These are phyloP conservation scores for Zapus hudsonius DNA, from an alignment of 2,113 vertebrate species.

Conservation along the genomic window DNA sequence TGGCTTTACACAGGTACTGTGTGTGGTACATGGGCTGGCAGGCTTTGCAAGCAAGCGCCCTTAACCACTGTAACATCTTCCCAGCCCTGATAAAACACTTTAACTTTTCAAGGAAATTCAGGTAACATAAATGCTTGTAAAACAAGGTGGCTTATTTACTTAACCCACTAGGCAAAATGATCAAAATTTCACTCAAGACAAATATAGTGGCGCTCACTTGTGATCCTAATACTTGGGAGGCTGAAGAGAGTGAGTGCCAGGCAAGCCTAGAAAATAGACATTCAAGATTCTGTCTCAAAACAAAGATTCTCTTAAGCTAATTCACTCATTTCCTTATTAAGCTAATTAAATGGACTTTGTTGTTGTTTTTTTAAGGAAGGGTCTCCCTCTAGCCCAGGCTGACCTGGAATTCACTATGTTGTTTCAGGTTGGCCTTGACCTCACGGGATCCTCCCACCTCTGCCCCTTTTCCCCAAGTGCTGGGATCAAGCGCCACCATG, in stretches of 20 bases:
- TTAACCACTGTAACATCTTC: too few relatives aligned
- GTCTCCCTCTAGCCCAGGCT: too few relatives aligned
- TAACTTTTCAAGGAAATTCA: constrained; percentile 31
- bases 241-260: not conserved
- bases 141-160: not conserved
- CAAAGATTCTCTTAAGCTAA: not conserved
- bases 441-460: too few relatives aligned
- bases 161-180: not conserved
- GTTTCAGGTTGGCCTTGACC: too few relatives aligned
- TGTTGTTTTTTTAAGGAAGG: too few relatives aligned
- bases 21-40: too few relatives aligned
- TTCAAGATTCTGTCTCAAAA: not conserved
- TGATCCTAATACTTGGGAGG: not conserved
- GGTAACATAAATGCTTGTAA: not conserved
- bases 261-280: not conserved
- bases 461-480: too few relatives aligned
- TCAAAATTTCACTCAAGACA: not conserved
- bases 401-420: too few relatives aligned
- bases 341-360: not conserved
- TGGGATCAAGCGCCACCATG: too few relatives aligned
- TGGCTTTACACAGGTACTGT: too few relatives aligned
- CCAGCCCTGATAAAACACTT: not conserved
- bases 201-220: not conserved
- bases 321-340: not conserved
- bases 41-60: too few relatives aligned